Percentiles rank a stretch among this genome's conserved stretches.
Conservation (phyloP, 2,113 vertebrate genomes). For the Gopherus evgoodei region DNA sequence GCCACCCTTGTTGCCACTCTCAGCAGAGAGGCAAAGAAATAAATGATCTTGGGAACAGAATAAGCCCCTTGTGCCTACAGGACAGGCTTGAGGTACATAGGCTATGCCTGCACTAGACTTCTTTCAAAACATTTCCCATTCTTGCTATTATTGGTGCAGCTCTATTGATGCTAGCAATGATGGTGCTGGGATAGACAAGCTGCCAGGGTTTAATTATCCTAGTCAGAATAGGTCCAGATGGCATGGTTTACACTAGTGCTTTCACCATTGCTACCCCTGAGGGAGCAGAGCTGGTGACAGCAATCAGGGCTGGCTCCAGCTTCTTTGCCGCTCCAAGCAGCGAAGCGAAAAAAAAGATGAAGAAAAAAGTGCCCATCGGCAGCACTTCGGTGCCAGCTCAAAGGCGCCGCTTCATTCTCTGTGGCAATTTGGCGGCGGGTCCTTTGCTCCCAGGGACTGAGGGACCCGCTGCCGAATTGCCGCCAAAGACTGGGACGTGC, state of each 20-base stretch:
- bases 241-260: not conserved
- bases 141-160: not conserved
- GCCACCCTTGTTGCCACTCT: not conserved
- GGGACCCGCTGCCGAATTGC: too few relatives aligned
- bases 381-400: too few relatives aligned
- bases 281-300: not conserved
- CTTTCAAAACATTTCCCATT: not conserved
- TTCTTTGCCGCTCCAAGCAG: too few relatives aligned
- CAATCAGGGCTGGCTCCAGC: too few relatives aligned
- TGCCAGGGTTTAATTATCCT: not conserved
- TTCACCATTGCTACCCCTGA: not conserved
- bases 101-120: not conserved
- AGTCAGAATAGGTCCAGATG: not conserved
- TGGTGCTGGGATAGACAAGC: not conserved
- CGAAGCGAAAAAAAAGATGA: too few relatives aligned
- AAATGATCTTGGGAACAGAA: not conserved
- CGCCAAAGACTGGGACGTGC: too few relatives aligned
- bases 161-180: rapidly evolving
- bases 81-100: not conserved
- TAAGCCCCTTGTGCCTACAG: not conserved
- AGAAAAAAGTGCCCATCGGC: too few relatives aligned
- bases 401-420: too few relatives aligned
- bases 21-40: not conserved
- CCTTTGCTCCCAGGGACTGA: too few relatives aligned
- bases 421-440: too few relatives aligned